phyloP scores from a whole-genome alignment of 2,797 vertebrate species.

The Paramormyrops hopkinsi region DNA sequence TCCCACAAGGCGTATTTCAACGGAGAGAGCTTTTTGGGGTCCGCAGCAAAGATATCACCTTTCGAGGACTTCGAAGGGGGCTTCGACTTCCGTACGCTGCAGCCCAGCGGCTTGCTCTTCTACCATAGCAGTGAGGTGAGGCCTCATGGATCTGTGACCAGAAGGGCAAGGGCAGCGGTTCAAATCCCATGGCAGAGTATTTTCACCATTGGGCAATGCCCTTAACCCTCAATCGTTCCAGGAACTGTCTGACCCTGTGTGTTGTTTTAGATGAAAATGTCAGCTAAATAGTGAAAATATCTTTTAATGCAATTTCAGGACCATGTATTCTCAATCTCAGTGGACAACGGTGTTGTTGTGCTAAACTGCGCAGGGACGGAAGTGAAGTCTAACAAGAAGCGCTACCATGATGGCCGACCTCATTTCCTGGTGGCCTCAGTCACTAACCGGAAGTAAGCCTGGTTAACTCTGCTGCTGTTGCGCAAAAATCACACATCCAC shows the following conservation, averaged over 20 bases:
- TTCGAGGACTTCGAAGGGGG: slow-evolving; percentile 85
- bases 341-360: slow-evolving; percentile 84
- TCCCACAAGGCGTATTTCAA: slow-evolving; percentile 86
- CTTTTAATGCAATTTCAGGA: slow-evolving; percentile 51
- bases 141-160: slow-evolving; percentile 8
- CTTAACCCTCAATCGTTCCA: background rate
- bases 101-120: slow-evolving; percentile 80
- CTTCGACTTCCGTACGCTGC: slow-evolving; percentile 81
- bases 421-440: slow-evolving; percentile 82
- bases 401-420: slow-evolving; percentile 78
- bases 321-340: slow-evolving; percentile 76
- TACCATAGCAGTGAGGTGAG: slow-evolving; percentile 78
- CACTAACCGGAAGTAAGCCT: slow-evolving; percentile 71
- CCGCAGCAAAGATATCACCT: slow-evolving; percentile 76
- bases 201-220: background rate
- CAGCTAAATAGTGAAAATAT: background rate
- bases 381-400: slow-evolving; percentile 72
- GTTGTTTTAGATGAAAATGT: background rate
- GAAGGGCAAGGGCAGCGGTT: background rate
- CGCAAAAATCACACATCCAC: background rate
- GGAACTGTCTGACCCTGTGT: background rate
- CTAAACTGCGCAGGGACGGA: slow-evolving; percentile 72
- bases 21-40: slow-evolving; percentile 80
- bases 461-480: background rate
- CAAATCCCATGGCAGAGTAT: background rate